Evolutionary conservation across 2,888 invertebrate genomes (phyloP).

Genomic region (Stratiomys singularior): DNA sequence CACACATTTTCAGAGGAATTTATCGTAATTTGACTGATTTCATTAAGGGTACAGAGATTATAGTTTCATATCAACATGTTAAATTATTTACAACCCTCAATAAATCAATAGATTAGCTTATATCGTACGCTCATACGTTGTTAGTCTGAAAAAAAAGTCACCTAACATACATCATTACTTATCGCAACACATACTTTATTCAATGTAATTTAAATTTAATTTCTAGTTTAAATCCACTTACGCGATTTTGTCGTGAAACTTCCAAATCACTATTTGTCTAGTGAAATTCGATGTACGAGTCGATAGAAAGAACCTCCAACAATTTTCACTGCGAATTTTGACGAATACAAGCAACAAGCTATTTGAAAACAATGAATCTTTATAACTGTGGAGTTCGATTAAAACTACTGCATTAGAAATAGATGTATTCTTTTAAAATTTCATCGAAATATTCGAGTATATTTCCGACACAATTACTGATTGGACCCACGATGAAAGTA

Average conservation of each 20-base stretch:
- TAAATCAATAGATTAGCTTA: background rate
- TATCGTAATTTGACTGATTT: background rate
- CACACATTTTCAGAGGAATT: background rate
- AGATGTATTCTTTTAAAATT: background rate
- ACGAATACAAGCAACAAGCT: background rate
- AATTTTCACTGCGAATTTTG: background rate
- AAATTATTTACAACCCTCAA: background rate
- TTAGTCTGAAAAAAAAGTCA: too few species aligned
- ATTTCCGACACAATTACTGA: background rate
- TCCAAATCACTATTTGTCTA: background rate
- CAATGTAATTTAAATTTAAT: background rate
- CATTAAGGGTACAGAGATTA: background rate
- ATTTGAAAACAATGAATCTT: background rate
- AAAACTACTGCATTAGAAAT: background rate
- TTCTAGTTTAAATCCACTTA: background rate
- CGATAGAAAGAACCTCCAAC: background rate
- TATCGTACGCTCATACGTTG: too few species aligned
- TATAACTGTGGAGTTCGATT: background rate
- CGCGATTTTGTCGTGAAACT: background rate
- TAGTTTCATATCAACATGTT: background rate
- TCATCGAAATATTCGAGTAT: background rate
- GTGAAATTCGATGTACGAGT: background rate
- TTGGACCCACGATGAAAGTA: constrained; percentile 41
- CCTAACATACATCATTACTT: background rate
- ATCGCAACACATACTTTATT: background rate